Base-by-base conservation (phyloP, 2,113 vertebrate species). In the Sinocyclocheilus anshuiensis region DNA sequence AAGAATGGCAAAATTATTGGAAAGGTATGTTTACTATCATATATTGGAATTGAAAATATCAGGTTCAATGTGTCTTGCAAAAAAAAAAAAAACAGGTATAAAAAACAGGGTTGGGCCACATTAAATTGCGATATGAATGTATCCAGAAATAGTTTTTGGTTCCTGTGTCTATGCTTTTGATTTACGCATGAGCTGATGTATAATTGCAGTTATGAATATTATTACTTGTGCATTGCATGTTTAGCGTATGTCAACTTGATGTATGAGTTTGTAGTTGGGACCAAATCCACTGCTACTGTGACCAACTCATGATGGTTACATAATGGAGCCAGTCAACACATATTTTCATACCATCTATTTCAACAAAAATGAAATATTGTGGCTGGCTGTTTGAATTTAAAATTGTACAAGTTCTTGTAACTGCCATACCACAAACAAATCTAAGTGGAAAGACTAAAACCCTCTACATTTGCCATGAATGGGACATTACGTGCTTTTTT, bases 1-100 rank as follows among this genome's bases (percentile, higher is more conserved):
- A 93, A 95, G 55, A 95, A 94, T 36, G 95, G 95, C 81, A 95
- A 95, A 92, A 94, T 96, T 77, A 92, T 95, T 0, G 95, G 95
- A 89, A 92, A 95, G 93, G 95, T 96, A 90, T 90, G 94, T 33
- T 26, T 55, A 71, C 76, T 26, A 3, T 4, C 29, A 72, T 1
- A 83, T 12, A 63, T 80, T 1, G 20, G 15, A 12, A 29, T 3
- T 22, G 7, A 79, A n/a, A 81, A 26, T 3, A 36, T 69, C 15
- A 18, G 65, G 18, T 9, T 36, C 29, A 36, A 20, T 75, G 39
- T 24, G 45, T 67, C 63, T 29, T 26, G 63, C 11, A 10, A 45
- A 45, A 10, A 45, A 8, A 8, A 42, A 42, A 8, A 9, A 42
- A 42, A 36, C 42, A 8, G 42, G 42, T 42, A 9, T 42, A 42